Base-by-base conservation (phyloP, 1,140 invertebrate genomes). In the Venturia canescens region DNA sequence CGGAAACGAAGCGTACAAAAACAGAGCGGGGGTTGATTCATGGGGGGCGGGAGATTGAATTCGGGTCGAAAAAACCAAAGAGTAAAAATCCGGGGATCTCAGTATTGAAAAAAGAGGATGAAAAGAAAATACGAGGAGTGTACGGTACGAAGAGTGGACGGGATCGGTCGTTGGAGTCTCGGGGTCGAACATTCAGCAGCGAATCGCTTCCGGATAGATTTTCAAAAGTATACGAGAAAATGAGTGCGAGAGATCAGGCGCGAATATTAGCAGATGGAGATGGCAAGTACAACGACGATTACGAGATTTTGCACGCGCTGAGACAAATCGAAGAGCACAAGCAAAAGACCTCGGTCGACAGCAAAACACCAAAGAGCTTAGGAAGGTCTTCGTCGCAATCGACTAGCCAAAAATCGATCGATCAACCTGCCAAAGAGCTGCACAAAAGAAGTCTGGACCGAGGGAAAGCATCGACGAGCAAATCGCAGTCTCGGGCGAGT, bases 81-180 rank as follows among this genome's bases (percentile, higher is more conserved):
- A 85, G 69, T n/a, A 91, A 89, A 80, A 88, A 83, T 80, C 86
- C 88, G 18, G 66, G 83, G 34, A 87, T 86, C 0, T 88, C 88
- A 7, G 88, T 86, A 13, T 13, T 48, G 31, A 90, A 85, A 78
- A 91, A 91, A 75, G 88, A 90, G 66, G 89, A 86, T 6, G 89
- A 91, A 3, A 88, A 87, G 80, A 82, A 80, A 71, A 16, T 31
- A 71, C 81, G 29, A 85, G 60, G 60, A 23, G 60, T 26, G 3
- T 13, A 26, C 21, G n/a, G 27, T 27, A 76, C 27, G 53, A 63
- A 38, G 38, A 60, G 50, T 21, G 27, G 18, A 1, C 23, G 16
- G 31, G 75, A 27, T 66, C 81, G 87, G 91, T 26, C 83, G 69
- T 57, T 83, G n/a, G 88, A 89, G 67, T 83, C 81, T 1, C 88